Percentiles rank a stretch among this genome's conserved stretches.
phyloP scores from a whole-genome alignment of 2,113 vertebrate species.

The Atractosteus spatula region DNA sequence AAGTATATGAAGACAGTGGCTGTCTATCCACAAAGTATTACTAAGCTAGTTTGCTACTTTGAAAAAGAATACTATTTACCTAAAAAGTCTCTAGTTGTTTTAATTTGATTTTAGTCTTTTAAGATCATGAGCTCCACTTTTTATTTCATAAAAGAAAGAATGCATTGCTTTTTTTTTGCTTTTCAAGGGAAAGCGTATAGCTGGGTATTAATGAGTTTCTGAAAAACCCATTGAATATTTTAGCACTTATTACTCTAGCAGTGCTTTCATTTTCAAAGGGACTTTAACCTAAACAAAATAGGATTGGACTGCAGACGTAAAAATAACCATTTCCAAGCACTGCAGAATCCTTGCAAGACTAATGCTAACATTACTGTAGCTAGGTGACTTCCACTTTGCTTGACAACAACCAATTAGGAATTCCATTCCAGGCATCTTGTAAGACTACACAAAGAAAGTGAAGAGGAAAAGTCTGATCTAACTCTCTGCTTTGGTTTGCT shows the following conservation, averaged over 20 bases:
- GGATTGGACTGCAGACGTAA: neutral
- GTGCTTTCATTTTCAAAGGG: conserved; percentile 63
- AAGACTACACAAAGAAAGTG: neutral
- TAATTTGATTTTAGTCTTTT: no score
- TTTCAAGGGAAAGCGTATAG: conserved; percentile 17
- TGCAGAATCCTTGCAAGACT: conserved; percentile 27
- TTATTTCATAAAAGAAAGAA: no score
- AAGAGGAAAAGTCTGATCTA: neutral
- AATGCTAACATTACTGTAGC: conserved; percentile 18
- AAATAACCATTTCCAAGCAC: neutral
- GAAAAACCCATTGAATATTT: conserved; percentile 49
- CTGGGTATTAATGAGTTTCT: conserved; percentile 17
- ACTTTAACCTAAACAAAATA: conserved; percentile 19
- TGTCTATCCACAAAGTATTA: no score
- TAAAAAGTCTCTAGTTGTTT: no score
- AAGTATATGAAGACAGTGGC: no score
- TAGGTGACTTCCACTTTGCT: conserved; percentile 1
- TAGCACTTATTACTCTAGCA: conserved; percentile 53
- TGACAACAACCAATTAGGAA: conserved; percentile 1
- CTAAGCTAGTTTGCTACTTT: no score
- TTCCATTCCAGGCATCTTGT: neutral
- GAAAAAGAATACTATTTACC: no score
- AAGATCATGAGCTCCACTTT: no score
- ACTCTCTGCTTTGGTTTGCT: conserved; percentile 21
- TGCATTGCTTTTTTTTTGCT: neutral